phyloP scores from a whole-genome alignment of 1,140 invertebrate species.

The Drosophila sucinea region DNA sequence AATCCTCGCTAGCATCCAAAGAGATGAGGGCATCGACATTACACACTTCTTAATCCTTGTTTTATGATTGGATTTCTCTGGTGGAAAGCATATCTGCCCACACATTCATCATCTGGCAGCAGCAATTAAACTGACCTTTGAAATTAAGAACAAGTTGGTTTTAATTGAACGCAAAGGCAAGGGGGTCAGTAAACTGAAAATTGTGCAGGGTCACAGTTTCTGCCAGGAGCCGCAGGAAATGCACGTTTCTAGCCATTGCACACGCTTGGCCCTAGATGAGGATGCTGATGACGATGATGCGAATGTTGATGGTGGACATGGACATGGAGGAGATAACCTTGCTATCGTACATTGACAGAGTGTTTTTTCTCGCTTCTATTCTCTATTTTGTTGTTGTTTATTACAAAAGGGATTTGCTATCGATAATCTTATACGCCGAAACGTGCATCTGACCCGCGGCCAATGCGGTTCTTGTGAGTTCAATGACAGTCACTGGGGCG shows the following conservation, averaged over 20 bases:
- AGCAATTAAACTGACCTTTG: conserved; percentile 63
- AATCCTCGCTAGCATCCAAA: neutral
- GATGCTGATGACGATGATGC: neutral
- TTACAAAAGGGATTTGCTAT: conserved; percentile 16
- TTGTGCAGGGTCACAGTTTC: neutral
- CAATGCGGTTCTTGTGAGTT: neutral
- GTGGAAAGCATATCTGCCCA: neutral
- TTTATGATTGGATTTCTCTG: conserved; percentile 27
- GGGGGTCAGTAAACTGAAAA: conserved; percentile 4
- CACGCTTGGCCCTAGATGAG: neutral
- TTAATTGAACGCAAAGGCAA: conserved; percentile 39
- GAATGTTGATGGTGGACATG: neutral
- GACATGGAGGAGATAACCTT: conserved; percentile 15
- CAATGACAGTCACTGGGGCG: neutral
- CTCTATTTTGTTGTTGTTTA: conserved; percentile 34
- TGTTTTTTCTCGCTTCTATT: conserved; percentile 3
- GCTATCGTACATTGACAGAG: conserved; percentile 23
- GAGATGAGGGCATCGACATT: conserved; percentile 47
- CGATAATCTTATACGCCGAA: conserved; percentile 31
- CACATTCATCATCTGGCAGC: conserved; percentile 4
- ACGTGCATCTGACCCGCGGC: neutral
- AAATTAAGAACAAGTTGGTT: conserved; percentile 28
- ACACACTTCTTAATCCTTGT: neutral
- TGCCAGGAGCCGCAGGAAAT: conserved; percentile 32
- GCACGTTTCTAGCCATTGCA: conserved; percentile 19